phyloP scores from a whole-genome alignment of 1,140 invertebrate species.

The Caenorhabditis inopinata region DNA sequence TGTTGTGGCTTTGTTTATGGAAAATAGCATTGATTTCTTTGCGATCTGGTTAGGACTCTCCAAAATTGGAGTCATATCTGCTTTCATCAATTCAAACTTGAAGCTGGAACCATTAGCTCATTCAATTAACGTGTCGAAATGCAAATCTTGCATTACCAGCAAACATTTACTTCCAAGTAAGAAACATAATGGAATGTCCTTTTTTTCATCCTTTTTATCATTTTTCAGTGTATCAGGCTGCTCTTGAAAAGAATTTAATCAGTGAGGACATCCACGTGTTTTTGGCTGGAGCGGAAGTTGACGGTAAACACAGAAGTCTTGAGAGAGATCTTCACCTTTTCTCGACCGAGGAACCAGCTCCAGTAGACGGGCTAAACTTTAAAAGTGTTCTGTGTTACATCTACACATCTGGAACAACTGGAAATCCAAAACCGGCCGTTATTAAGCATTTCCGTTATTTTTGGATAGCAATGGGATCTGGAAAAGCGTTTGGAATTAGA shows the following conservation, averaged over 20 bases:
- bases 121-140: constrained; percentile 67
- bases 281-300: background rate
- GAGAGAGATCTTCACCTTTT: background rate
- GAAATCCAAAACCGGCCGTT: constrained; percentile 66
- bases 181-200: background rate
- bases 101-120: constrained; percentile 76
- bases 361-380: constrained; percentile 36
- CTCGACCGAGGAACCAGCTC: background rate
- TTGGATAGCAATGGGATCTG: constrained; percentile 51
- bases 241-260: background rate
- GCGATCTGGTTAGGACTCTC: constrained; percentile 65
- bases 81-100: constrained; percentile 85
- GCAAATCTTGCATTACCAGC: constrained; percentile 47
- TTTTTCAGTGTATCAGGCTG: constrained; percentile 16
- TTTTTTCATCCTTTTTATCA: background rate
- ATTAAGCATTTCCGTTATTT: constrained; percentile 57
- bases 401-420: constrained; percentile 67
- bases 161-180: constrained; percentile 43
- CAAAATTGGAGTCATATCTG: constrained; percentile 78
- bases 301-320: constrained; percentile 14
- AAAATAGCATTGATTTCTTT: constrained; percentile 69
- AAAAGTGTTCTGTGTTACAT: constrained; percentile 66
- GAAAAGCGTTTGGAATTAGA: constrained; percentile 49
- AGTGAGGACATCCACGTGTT: constrained; percentile 5
- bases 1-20: constrained; percentile 82